These are phyloP conservation scores for Charaxes varanes DNA, from an alignment of 1,140 invertebrate genomes.

Conservation along the genomic window DNA sequence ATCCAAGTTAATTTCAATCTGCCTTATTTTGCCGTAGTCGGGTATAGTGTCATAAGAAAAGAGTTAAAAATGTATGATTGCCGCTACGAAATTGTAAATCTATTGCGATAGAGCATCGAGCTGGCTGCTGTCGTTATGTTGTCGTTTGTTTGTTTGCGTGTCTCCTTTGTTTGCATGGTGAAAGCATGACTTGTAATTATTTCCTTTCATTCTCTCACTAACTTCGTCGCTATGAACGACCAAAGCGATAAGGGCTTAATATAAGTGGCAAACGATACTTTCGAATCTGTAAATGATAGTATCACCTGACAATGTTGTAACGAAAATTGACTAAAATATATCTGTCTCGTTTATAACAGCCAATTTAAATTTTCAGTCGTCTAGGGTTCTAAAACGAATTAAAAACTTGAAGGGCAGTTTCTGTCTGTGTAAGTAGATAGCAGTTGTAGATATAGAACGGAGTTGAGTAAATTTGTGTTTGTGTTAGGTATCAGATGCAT, in stretches of 20 bases:
- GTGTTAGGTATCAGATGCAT: constrained; percentile 55
- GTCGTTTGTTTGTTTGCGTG: constrained; percentile 64
- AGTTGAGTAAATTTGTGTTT: constrained; percentile 44
- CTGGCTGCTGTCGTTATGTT: constrained; percentile 65
- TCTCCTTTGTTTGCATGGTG: constrained; percentile 69
- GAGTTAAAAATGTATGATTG: constrained; percentile 38
- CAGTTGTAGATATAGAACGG: constrained; percentile 40
- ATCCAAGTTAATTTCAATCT: no score
- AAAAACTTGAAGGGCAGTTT: constrained; percentile 53
- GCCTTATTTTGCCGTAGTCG: no score
- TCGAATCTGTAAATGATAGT: no score
- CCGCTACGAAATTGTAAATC: constrained; percentile 36
- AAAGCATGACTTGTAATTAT: constrained; percentile 60
- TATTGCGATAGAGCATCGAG: constrained; percentile 50
- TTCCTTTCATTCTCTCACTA: constrained; percentile 41
- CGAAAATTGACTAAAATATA: constrained; percentile 1
- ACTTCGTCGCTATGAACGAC: constrained; percentile 33
- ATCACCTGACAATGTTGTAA: constrained; percentile 1
- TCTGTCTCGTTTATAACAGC: constrained; percentile 15
- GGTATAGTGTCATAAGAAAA: no score
- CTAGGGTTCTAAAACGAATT: constrained; percentile 11
- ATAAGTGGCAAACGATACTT: no score
- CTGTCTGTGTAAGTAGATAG: constrained; percentile 39
- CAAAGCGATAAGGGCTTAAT: constrained; percentile 33
- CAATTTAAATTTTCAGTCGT: constrained; percentile 18